phyloP scores from a whole-genome alignment of 2,113 vertebrate species.

The Scortum barcoo region DNA sequence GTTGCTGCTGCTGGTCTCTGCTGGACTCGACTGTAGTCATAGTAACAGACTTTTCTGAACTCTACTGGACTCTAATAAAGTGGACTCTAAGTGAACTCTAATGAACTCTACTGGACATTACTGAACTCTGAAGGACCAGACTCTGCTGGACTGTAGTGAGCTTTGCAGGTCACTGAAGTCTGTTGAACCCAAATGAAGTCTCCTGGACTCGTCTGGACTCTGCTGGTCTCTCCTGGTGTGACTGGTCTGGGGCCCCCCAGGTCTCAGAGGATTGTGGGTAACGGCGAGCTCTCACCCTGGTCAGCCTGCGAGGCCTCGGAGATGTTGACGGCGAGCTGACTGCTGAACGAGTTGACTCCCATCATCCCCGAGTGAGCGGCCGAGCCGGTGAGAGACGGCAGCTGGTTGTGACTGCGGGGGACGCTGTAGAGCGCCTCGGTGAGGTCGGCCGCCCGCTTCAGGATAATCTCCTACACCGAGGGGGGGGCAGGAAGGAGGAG shows the following conservation, averaged over 20 bases:
- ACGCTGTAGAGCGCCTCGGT: slow-evolving; percentile 98
- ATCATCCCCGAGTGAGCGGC: slow-evolving; percentile 89
- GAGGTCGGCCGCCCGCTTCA: slow-evolving; percentile 95
- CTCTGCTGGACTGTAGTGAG: not conserved
- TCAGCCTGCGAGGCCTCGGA: slow-evolving; percentile 92
- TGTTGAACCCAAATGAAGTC: too few relatives aligned
- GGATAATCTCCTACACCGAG: slow-evolving; percentile 89
- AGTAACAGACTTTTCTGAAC: not conserved
- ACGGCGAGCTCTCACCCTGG: slow-evolving; percentile 85
- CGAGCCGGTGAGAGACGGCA: slow-evolving; percentile 88
- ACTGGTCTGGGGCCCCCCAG: too few relatives aligned
- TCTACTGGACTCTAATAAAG: not conserved
- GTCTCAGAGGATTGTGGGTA: slow-evolving; percentile 15
- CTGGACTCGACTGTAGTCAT: too few relatives aligned
- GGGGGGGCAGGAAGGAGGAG: not conserved
- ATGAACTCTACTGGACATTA: fast-evolving
- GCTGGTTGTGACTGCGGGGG: slow-evolving; percentile 91
- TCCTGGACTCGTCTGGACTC: too few relatives aligned
- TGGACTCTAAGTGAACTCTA: not conserved
- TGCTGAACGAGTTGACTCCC: slow-evolving; percentile 93
- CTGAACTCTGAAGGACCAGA: too few relatives aligned
- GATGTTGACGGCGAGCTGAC: slow-evolving; percentile 92
- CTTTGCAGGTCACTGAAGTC: not conserved
- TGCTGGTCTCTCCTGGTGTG: too few relatives aligned
- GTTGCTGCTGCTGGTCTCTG: not conserved